Evolutionary conservation across 2,888 invertebrate genomes (phyloP).

Genomic region (Pandemis heparana): DNA sequence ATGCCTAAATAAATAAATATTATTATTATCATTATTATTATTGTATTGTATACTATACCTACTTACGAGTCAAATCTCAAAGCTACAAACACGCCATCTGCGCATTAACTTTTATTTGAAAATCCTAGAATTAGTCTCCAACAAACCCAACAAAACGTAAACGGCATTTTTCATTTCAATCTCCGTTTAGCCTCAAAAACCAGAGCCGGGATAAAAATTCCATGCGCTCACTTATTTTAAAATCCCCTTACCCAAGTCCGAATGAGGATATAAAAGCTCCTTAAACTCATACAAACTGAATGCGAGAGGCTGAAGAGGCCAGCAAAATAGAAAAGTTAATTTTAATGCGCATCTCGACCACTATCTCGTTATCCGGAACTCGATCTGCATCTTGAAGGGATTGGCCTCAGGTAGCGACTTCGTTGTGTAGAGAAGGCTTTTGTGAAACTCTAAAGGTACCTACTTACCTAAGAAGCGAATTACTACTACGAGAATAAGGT

Average conservation of each 20-base stretch:
- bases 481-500: too few relatives aligned
- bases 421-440: constrained; percentile 54
- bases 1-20: too few relatives aligned
- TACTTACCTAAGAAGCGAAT: too few relatives aligned
- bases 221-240: constrained; percentile 12
- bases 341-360: constrained; percentile 60
- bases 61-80: too few relatives aligned
- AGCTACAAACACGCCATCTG: too few relatives aligned
- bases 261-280: constrained; percentile 18
- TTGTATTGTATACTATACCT: too few relatives aligned
- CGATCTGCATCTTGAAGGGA: constrained; percentile 57
- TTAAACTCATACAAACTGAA: constrained; percentile 50
- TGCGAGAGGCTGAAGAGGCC: constrained; percentile 59
- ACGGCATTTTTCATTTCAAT: not conserved
- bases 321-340: constrained; percentile 70
- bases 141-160: not conserved
- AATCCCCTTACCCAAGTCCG: constrained; percentile 16
- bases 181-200: not conserved
- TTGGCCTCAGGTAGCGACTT: constrained; percentile 50
- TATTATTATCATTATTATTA: too few relatives aligned
- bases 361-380: constrained; percentile 62
- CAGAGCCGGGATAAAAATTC: not conserved
- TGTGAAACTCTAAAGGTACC: constrained; percentile 37
- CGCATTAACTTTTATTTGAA: too few relatives aligned
- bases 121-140: not conserved